Percentiles rank a stretch among this genome's conserved stretches.
Conservation (phyloP, 2,888 invertebrate genomes). For the Anarsia innoxiella region DNA sequence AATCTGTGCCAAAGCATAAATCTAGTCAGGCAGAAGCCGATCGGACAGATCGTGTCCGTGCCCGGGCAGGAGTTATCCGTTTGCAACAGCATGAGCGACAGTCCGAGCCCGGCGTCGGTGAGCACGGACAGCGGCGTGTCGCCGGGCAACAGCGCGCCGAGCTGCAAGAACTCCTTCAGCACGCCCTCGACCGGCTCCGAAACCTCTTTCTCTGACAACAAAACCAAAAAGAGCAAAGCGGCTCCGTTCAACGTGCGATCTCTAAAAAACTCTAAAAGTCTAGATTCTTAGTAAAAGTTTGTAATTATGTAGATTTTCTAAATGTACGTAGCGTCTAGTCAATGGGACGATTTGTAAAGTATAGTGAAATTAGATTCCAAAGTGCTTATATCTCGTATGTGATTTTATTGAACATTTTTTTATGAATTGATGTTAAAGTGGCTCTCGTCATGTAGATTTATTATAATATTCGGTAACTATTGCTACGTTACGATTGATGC, state of each 20-base stretch:
- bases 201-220: constrained; percentile 39
- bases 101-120: constrained; percentile 61
- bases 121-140: constrained; percentile 66
- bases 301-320: constrained; percentile 75
- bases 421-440: constrained; percentile 47
- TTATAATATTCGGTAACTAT: constrained; percentile 24
- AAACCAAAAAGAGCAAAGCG: constrained; percentile 53
- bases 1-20: constrained; percentile 72
- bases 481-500: no score
- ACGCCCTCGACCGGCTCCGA: constrained; percentile 38
- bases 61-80: constrained; percentile 66
- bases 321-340: constrained; percentile 62
- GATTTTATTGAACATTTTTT: constrained; percentile 40
- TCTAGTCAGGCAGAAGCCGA: constrained; percentile 68
- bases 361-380: constrained; percentile 61
- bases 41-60: constrained; percentile 65
- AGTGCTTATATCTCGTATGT: constrained; percentile 58
- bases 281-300: constrained; percentile 64
- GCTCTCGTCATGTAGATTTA: constrained; percentile 29
- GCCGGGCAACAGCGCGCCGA: constrained; percentile 58
- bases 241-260: constrained; percentile 45
- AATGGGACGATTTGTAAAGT: constrained; percentile 37
- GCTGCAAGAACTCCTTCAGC: constrained; percentile 56
- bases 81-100: constrained; percentile 58
- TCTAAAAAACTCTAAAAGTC: constrained; percentile 67